A percentile compares a stretch with the other conserved stretches of the same genome.
These are phyloP conservation scores for Helicolenus hilgendorfi DNA, from an alignment of 2,797 vertebrate genomes.

Conservation along the genomic window DNA sequence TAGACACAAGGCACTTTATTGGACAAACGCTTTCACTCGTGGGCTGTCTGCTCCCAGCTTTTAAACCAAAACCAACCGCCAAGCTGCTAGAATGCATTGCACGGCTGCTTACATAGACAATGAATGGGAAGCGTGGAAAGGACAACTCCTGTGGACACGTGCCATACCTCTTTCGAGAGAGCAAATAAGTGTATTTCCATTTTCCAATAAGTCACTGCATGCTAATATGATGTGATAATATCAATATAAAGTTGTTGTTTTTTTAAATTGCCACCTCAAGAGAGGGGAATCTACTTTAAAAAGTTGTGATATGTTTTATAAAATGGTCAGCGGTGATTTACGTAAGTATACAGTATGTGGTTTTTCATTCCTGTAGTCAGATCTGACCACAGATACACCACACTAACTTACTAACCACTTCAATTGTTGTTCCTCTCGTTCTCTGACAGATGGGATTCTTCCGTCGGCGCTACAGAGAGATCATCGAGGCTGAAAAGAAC, in stretches of 20 bases:
- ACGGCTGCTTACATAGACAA: too few species aligned
- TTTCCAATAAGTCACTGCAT: neutral
- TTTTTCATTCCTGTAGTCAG: neutral
- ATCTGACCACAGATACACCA: conserved; percentile 5
- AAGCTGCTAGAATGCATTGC: fast-evolving
- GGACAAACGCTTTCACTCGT: too few species aligned
- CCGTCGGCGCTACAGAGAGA: conserved; percentile 97
- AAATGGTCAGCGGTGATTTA: neutral
- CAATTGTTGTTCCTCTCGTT: conserved; percentile 6
- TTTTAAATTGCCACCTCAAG: neutral
- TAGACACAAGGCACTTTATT: too few species aligned
- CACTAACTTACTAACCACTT: conserved; percentile 3
- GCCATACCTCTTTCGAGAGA: neutral
- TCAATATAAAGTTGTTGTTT: neutral
- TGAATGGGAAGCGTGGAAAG: too few species aligned
- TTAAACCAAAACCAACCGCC: too few species aligned
- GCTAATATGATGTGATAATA: neutral
- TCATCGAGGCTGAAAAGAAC: conserved; percentile 98
- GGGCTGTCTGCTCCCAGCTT: too few species aligned
- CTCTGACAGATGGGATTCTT: conserved; percentile 97
- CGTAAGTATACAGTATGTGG: neutral
- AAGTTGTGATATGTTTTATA: conserved; percentile 3
- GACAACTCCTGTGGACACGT: too few species aligned
- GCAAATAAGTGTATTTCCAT: neutral
- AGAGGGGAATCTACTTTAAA: neutral